Base-by-base conservation (phyloP, 2,113 vertebrate genomes). In the Vombatus ursinus region DNA sequence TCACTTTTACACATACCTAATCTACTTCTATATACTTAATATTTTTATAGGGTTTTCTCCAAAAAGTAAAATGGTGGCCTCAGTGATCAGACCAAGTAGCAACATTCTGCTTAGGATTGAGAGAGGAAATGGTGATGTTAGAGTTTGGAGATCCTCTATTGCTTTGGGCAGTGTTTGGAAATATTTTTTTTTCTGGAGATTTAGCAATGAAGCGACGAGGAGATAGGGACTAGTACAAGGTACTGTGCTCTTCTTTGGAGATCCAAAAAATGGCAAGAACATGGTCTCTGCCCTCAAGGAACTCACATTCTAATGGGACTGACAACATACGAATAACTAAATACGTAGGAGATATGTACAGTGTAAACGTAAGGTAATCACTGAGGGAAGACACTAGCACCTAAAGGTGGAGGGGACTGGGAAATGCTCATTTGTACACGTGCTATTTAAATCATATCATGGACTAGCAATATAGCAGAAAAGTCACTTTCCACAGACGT, bases 361-460 rank as follows among this genome's bases (percentile, higher is more conserved):
- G 28, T 68, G 61, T 37, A 16, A n/a, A 68, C n/a, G 14, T 68
- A 68, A 68, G 37, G 37, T n/a, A 68, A 68, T 68, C 11, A 16
- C 37, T 44, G 16, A 44, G 37, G n/a, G 16, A 44, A 84, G 68
- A 44, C n/a, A 84, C n/a, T 44, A 84, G 37, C 37, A 84, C 12
- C 16, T n/a, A 77, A 37, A 61, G 10, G 3, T 61, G 26, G 28
- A 61, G 28, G 11, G 57, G 57, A 84, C n/a, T 84, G 16, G 68
- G n/a, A 44, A 23, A 44, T 84, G 2, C 95, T 95, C 89, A 93
- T 98, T 95, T 97, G 92, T 97, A 89, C 48, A 89, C 48, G 68
- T 97, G 52, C 95, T 98, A 98, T 99, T 98, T 51, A 90, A 99
- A 99, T 99, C 98, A 99, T 92, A 90, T n/a, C 3, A n/a, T 93